Evolutionary conservation across 1,140 invertebrate species (phyloP).

Genomic region (Schlechtendalia chinensis): DNA sequence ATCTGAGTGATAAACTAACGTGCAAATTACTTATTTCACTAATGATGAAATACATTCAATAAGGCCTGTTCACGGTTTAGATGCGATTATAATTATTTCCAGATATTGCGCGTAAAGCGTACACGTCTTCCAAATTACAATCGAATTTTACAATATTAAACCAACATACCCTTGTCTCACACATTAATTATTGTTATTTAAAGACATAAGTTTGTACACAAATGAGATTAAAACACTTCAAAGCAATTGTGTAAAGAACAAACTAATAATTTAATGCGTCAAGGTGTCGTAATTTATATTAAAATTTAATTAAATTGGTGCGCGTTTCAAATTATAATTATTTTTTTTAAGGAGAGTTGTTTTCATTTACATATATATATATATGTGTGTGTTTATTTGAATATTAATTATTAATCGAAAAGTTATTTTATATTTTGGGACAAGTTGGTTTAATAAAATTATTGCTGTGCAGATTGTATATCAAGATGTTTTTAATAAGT

Average conservation of each 20-base stretch:
- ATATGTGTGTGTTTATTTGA: not conserved
- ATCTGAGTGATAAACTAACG: no score
- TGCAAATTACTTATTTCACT: no score
- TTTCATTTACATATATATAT: not conserved
- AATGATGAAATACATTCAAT: no score
- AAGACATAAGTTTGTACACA: not conserved
- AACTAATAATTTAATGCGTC: constrained; percentile 4
- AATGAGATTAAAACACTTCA: constrained; percentile 2
- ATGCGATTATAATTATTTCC: no score
- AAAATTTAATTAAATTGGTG: not conserved
- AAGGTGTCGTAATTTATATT: not conserved
- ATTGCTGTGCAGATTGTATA: not conserved
- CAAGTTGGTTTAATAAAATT: not conserved
- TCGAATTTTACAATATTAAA: no score
- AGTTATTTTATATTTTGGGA: not conserved
- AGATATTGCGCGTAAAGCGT: no score
- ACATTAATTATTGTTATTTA: not conserved
- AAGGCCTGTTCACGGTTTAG: no score
- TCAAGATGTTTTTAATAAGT: constrained; percentile 2
- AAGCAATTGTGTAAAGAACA: not conserved
- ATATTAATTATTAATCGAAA: not conserved
- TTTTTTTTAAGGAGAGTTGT: no score
- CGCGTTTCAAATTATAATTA: not conserved
- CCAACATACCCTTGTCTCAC: no score
- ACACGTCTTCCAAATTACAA: no score